Evolutionary conservation across 2,113 vertebrate genomes (phyloP), one percentile per base, ranked within the genome.

Genomic region (Lophochroa leadbeateri): DNA sequence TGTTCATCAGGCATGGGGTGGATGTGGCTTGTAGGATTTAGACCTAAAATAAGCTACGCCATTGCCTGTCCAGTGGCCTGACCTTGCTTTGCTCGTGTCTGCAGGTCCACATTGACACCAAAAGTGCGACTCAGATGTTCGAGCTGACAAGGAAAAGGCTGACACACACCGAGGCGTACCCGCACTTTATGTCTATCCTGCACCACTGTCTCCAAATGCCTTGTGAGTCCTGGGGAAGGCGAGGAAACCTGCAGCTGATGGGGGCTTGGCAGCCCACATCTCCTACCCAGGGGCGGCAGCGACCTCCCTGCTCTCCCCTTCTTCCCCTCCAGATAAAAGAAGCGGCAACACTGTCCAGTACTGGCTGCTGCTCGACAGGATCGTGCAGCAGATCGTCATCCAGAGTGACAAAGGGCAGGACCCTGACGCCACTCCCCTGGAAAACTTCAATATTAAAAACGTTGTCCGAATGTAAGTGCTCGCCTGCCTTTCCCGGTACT

Each of bases 191-290:
- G 98, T 99, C 99, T 92, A 98, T 99, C 94, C 98, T 99, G 95
- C 99, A 99, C 96, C 99, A 99, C 98, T 99, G 99, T 97, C 99
- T 99, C 97, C 99, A 99, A 77, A 99, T 99, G 99, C 99, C 99
- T 98, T 99, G 99, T 99, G 94, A 99, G 99, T 98, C 39, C 82
- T 1, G 2, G 67, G 33, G 43, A 10, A 28, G 18, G 28, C 10
- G 2, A 65, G 91, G 29, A 74, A 74, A 14, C 17, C 41, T 7
- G 0, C 1, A 6, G 21, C 60, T 57, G 24, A 3, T 0, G 2
- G 23, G 44, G 25, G 20, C n/a, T 78, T 41, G 43, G 84, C 65
- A 90, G 82, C 58, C 64, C 52, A n/a, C 11, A 7, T 50, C 46
- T 63, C n/a, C 31, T 58, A 37, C 31, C 47, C 4, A 1, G 43